Conservation (phyloP, 2,797 vertebrate genomes). For the Todus mexicanus region DNA sequence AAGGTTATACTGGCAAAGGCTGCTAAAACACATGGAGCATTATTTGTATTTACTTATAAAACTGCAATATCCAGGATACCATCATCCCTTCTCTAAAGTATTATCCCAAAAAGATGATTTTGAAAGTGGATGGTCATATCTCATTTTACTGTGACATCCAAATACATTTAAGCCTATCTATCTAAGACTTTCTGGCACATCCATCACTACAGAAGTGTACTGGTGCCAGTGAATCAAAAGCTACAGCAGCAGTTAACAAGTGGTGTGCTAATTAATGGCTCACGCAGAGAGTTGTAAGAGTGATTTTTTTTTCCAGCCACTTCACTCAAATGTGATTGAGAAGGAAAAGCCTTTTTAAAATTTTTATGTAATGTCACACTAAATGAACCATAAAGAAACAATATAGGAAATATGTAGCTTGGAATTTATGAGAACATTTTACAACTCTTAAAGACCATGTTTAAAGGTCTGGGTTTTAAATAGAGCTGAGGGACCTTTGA, state of each 20-base stretch:
- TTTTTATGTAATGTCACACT: slow-evolving; percentile 52
- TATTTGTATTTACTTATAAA: slow-evolving; percentile 27
- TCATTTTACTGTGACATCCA: slow-evolving; percentile 8
- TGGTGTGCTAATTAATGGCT: slow-evolving; percentile 12
- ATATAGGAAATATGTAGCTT: slow-evolving; percentile 21
- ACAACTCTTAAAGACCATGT: slow-evolving; percentile 16
- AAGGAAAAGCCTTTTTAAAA: slow-evolving; percentile 36
- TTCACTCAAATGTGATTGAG: slow-evolving; percentile 8
- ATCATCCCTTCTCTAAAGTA: not conserved
- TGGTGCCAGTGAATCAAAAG: slow-evolving; percentile 19
- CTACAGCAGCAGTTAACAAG: slow-evolving; percentile 15
- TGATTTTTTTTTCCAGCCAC: slow-evolving; percentile 16
- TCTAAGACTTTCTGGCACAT: not conserved
- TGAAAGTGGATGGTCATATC: slow-evolving; percentile 8
- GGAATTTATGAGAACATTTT: slow-evolving; percentile 47
- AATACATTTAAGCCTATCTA: not conserved
- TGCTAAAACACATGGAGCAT: not conserved
- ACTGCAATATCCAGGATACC: not conserved
- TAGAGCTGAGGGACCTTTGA: not conserved
- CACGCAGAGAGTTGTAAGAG: not conserved
- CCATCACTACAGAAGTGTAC: not conserved
- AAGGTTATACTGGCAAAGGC: not conserved
- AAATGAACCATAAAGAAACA: slow-evolving; percentile 56
- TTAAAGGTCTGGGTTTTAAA: slow-evolving; percentile 45
- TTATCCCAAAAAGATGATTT: slow-evolving; percentile 9